Base-by-base conservation (phyloP, 2,888 invertebrate genomes). In the Uloborus plumipes region DNA sequence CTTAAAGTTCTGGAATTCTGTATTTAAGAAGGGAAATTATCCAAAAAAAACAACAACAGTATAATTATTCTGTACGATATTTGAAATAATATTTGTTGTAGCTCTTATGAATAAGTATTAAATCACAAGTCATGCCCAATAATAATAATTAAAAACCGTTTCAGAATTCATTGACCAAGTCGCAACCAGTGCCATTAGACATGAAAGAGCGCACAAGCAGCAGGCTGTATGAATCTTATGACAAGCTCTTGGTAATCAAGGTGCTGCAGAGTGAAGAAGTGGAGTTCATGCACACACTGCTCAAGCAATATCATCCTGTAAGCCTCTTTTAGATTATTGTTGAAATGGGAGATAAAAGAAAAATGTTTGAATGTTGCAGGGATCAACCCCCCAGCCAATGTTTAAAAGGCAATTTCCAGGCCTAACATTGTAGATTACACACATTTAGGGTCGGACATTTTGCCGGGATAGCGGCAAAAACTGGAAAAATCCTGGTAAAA, bases 271-370 rank as follows among this genome's bases (percentile, higher is more conserved):
- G 96, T 16, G 99, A 99, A 90, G 99, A 99, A 90, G 98, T 99
- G 75, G 99, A 99, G 89, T 93, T 98, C 89, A 97, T 99, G 96
- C 99, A 99, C 89, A 95, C 97, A 61, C 95, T 99, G 90, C 92
- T 99, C 79, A 98, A 98, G 89, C 96, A 98, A 87, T 99, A 99
- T 90, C 99, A 99, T 90, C 98, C 98, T 87, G 98, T 98, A 90
- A 92, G 93, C 39, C 39, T 39, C 11, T 39, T 39, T 39, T 39
- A 1, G 7, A 11, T 39, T n/a, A n/a, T n/a, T n/a, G n/a, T n/a
- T n/a, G n/a, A n/a, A n/a, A n/a, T n/a, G n/a, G n/a, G n/a, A n/a
- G n/a, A n/a, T n/a, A n/a, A n/a, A n/a, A n/a, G n/a, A n/a, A n/a
- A n/a, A n/a, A n/a, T n/a, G n/a, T n/a, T n/a, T n/a, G n/a, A n/a